Evolutionary conservation across 1,140 invertebrate genomes (phyloP), one percentile per base, ranked within the genome.

Genomic region (Brachystomella parvula): DNA sequence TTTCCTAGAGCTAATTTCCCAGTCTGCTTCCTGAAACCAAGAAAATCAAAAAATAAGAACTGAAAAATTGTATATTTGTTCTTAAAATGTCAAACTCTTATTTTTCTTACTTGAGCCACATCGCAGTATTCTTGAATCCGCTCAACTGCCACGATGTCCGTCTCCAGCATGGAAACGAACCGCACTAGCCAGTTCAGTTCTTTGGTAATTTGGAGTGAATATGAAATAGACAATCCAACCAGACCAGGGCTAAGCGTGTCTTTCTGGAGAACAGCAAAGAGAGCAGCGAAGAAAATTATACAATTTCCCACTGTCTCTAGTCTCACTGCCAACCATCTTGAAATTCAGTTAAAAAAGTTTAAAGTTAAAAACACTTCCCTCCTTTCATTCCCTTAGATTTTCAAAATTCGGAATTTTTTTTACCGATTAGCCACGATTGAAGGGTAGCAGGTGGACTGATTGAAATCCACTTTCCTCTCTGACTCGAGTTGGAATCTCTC

Each of bases 41-140:
- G n/a, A n/a, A n/a, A n/a, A n/a, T n/a, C n/a, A n/a, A n/a, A n/a
- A n/a, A n/a, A n/a, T n/a, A n/a, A n/a, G n/a, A n/a, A n/a, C n/a
- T n/a, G n/a, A n/a, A n/a, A n/a, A n/a, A n/a, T n/a, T n/a, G n/a
- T n/a, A n/a, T 60, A 17, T 17, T 30, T 12, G n/a, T 44, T 9
- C 39, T 9, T n/a, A 31, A 28, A 17, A n/a, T 19, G 21, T n/a
- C 24, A 15, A 58, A 15, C 6, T 3, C 12, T 3, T 44, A 66
- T 24, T 28, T 28, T 19, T 28, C 49, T 65, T 71, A 82, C 82
- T n/a, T n/a, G n/a, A n/a, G n/a, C n/a, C n/a, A n/a, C n/a, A n/a
- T n/a, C n/a, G n/a, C n/a, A n/a, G n/a, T 97, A 98, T 76, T 98
- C 94, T 77, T 94, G 94, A 69, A 98, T 93, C 78, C 96, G 86